A percentile compares a stretch with the other conserved stretches of the same genome.
Evolutionary conservation across 2,113 vertebrate genomes (phyloP).

Genomic region (Polyodon spathula): DNA sequence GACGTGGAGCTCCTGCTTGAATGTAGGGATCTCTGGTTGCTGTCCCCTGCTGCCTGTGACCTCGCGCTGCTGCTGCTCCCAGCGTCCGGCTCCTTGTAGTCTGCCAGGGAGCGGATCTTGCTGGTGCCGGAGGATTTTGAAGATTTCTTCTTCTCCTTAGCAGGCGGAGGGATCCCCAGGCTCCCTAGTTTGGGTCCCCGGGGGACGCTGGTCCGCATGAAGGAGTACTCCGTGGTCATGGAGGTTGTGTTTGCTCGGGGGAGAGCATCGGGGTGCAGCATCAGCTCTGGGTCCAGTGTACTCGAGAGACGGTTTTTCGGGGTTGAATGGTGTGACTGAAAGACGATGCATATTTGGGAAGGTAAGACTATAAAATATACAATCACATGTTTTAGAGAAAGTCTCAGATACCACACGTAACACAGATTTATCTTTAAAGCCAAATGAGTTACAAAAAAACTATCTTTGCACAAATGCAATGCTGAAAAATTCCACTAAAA

Average conservation of each 20-base stretch:
- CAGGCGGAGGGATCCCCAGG: slow-evolving; percentile 68
- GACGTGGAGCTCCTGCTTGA: slow-evolving; percentile 57
- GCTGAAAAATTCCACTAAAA: too few relatives aligned
- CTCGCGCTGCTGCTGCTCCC: slow-evolving; percentile 18
- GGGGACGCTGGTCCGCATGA: slow-evolving; percentile 84
- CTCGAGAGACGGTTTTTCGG: slow-evolving; percentile 72
- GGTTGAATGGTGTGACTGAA: slow-evolving; percentile 62
- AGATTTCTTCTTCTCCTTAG: slow-evolving; percentile 66
- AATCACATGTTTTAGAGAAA: neutral
- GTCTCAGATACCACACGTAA: too few relatives aligned
- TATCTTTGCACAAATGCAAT: too few relatives aligned
- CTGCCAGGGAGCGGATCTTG: slow-evolving; percentile 87
- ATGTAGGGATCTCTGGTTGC: slow-evolving; percentile 50
- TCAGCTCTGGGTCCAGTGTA: slow-evolving; percentile 92
- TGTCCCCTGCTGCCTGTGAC: slow-evolving; percentile 29
- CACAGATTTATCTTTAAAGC: too few relatives aligned
- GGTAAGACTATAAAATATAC: neutral
- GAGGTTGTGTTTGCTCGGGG: slow-evolving; percentile 78
- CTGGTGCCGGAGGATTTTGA: slow-evolving; percentile 51
- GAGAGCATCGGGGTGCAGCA: slow-evolving; percentile 86
- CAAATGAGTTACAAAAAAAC: too few relatives aligned
- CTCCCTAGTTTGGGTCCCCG: slow-evolving; percentile 93
- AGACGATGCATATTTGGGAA: neutral
- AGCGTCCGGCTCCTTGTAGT: slow-evolving; percentile 72
- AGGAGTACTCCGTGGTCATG: slow-evolving; percentile 95